Evolutionary conservation across 2,113 vertebrate genomes (phyloP).

Genomic region (Scortum barcoo): DNA sequence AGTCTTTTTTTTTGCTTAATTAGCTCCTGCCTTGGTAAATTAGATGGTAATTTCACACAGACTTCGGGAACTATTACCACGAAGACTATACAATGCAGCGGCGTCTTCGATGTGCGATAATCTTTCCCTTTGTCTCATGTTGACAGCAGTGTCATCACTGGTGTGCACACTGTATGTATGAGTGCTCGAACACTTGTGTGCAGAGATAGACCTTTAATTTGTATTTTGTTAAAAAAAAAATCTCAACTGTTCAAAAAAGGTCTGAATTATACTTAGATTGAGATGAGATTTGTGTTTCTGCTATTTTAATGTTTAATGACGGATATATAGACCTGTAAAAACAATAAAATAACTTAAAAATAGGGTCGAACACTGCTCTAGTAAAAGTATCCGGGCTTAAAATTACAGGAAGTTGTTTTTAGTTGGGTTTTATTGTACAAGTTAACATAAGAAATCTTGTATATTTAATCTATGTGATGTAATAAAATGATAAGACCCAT

Average conservation of each 20-base stretch:
- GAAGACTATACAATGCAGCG: not conserved
- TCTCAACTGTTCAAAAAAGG: not conserved
- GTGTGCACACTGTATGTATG: not conserved
- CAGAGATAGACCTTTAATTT: not conserved
- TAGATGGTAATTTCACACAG: constrained; percentile 37
- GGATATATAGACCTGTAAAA: too few species aligned
- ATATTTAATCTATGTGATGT: too few species aligned
- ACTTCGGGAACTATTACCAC: constrained; percentile 16
- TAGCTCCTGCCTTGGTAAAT: constrained; percentile 43
- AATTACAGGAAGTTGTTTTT: too few species aligned
- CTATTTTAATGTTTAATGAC: too few species aligned
- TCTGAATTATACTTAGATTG: too few species aligned
- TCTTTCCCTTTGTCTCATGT: constrained; percentile 2
- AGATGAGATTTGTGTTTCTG: too few species aligned
- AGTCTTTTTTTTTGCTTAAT: constrained; percentile 47
- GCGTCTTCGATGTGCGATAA: not conserved
- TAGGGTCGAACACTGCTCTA: too few species aligned
- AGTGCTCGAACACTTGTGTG: not conserved
- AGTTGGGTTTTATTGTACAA: too few species aligned
- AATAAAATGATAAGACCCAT: too few species aligned
- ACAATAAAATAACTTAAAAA: too few species aligned
- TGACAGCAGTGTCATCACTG: not conserved
- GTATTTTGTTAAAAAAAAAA: not conserved
- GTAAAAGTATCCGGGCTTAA: too few species aligned
- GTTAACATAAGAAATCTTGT: too few species aligned